Conservation (phyloP, 1,140 invertebrate genomes). For the Conus ventricosus region DNA sequence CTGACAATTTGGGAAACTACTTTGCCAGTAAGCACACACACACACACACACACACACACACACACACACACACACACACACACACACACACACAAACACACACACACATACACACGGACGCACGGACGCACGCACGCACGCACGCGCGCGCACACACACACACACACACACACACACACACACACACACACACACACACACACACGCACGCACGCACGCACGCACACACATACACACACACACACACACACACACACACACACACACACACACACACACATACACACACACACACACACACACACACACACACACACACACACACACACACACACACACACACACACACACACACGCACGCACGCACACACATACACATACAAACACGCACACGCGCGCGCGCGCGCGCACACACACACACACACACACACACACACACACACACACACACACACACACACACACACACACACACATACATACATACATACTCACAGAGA, state of each 20-base stretch:
- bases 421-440: too few species aligned
- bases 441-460: too few species aligned
- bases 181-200: background rate
- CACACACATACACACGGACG: background rate
- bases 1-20: too few species aligned
- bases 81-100: background rate
- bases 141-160: background rate
- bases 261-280: too few species aligned
- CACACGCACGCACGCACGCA: background rate
- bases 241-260: background rate
- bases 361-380: background rate
- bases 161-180: background rate
- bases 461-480: too few species aligned
- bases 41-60: background rate
- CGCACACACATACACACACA: background rate
- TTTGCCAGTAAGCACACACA: too few species aligned
- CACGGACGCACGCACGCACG: background rate
- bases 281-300: too few species aligned
- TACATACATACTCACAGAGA: too few species aligned
- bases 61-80: background rate
- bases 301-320: background rate
- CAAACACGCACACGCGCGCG: too few species aligned
- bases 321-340: background rate
- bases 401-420: too few species aligned
- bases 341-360: background rate